Base-by-base conservation (phyloP, 2,888 invertebrate species). In the Mythimna albipuncta region DNA sequence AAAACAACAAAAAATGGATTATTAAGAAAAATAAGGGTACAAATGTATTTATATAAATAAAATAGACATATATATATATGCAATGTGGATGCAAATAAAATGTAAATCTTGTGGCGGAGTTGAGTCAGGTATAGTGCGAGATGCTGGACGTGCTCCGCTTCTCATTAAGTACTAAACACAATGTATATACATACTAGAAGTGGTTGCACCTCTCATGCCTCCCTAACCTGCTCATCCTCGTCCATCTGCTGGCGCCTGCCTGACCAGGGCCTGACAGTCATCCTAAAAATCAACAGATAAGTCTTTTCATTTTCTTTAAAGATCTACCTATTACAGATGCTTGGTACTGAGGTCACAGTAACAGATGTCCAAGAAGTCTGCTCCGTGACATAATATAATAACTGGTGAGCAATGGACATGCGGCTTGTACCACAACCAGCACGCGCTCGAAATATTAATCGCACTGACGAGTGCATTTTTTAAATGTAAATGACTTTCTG, bases 91-190 rank as follows among this genome's bases (percentile, higher is more conserved):
- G 63, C 54, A 72, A 72, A 79, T 72, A 41, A 63, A 58, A 62
- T 78, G 57, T 62, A 26, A 69, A 44, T 63, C 44, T 71, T 26
- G 52, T 52, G 64, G 52, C 64, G 35, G 61, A 35, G 55, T 26
- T 57, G 57, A 72, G 65, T 66, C 47, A 63, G 58, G 64, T 77
- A 59, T 35, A 63, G 66, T 26, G 80, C 63, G 63, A 79, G 57
- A 66, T 59, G 57, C 19, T 1, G 38, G 38, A 62, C 65, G 65
- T 72, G 73, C 26, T 47, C 6, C n/a, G 79, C 61, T 52, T 72
- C 35, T 57, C 62, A 72, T 58, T 65, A 21, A 72, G n/a, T n/a
- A 44, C 41, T 35, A 50, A 44, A 32, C 6, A 19, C 13, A 6
- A 21, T 32, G 19, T 9, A 38, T 13, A 2, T 26, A 41, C 38